phyloP scores from a whole-genome alignment of 1,140 invertebrate species.

The Cheumatopsyche charites region DNA sequence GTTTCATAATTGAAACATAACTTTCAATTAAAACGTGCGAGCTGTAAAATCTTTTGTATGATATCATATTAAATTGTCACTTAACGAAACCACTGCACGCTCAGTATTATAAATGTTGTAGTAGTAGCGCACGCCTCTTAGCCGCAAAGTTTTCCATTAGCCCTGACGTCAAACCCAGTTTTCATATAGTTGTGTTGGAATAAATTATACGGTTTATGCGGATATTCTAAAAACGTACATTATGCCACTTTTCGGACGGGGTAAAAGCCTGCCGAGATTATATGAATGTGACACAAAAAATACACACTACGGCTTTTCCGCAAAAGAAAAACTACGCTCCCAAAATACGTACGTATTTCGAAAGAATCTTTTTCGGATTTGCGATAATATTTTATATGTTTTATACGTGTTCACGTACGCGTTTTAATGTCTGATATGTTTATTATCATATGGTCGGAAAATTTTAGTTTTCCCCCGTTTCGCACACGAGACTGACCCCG shows the following conservation, averaged over 20 bases:
- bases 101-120: constrained; percentile 16
- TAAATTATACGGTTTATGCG: constrained; percentile 3
- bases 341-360: too few species aligned
- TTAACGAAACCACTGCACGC: constrained; percentile 5
- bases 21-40: too few species aligned
- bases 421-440: neutral
- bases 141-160: constrained; percentile 31
- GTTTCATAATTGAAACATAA: too few species aligned
- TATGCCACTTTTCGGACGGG: too few species aligned
- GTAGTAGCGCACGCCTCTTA: constrained; percentile 8
- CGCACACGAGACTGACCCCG: neutral
- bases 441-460: neutral
- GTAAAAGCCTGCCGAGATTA: too few species aligned
- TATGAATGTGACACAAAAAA: too few species aligned
- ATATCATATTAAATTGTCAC: constrained; percentile 20
- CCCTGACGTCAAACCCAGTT: constrained; percentile 9
- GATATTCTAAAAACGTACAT: too few species aligned
- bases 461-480: constrained; percentile 1
- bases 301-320: too few species aligned
- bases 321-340: too few species aligned
- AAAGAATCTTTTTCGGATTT: too few species aligned
- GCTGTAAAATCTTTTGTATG: neutral
- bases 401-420: neutral
- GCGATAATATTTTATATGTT: too few species aligned
- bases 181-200: neutral